These are phyloP conservation scores for Cryptotermes secundus DNA, from an alignment of 1,140 invertebrate genomes.

Conservation along the genomic window DNA sequence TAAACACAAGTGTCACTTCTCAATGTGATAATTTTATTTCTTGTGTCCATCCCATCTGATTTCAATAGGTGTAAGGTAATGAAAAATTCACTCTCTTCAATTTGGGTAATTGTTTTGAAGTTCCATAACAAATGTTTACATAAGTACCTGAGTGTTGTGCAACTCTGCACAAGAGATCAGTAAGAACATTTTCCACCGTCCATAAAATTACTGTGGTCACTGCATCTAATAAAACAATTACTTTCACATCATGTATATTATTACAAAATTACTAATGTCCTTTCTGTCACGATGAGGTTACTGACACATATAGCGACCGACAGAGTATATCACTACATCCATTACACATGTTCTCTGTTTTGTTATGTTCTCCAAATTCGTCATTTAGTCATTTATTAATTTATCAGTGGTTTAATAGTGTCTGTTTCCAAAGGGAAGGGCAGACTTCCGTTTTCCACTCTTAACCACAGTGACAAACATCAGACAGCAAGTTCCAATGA, in stretches of 20 bases:
- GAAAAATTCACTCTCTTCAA: no score
- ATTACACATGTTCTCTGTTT: neutral
- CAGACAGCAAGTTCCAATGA: no score
- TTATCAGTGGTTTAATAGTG: no score
- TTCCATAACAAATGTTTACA: neutral
- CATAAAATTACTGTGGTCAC: neutral
- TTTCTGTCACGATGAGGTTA: neutral
- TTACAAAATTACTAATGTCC: neutral
- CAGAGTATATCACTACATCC: neutral
- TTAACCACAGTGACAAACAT: neutral
- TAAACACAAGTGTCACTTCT: neutral
- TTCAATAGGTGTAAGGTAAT: neutral
- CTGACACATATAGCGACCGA: neutral
- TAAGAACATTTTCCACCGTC: neutral
- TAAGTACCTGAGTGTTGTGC: neutral
- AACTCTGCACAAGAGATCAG: neutral
- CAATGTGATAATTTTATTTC: neutral
- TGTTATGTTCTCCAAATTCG: no score
- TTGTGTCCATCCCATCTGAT: neutral
- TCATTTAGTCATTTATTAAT: no score
- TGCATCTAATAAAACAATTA: neutral
- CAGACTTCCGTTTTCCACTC: neutral
- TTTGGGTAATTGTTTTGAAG: neutral
- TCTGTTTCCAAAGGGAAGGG: neutral
- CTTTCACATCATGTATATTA: neutral